phyloP scores from a whole-genome alignment of 2,797 vertebrate species.

The Allobates femoralis region DNA sequence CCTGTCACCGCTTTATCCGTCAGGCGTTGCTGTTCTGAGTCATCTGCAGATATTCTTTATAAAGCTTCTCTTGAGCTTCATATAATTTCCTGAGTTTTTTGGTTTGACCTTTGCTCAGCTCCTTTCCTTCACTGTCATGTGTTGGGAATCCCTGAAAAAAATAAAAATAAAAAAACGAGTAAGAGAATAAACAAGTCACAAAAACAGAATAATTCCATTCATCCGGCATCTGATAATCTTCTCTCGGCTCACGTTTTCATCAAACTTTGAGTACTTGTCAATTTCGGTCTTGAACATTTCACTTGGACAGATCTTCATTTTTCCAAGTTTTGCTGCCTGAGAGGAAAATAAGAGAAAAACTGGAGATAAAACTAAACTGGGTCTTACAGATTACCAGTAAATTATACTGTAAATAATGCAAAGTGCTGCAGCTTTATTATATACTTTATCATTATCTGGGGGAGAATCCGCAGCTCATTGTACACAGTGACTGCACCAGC shows the following conservation, averaged over 20 bases:
- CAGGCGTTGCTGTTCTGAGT: constrained; percentile 75
- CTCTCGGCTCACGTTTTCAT: constrained; percentile 83
- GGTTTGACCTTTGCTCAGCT: constrained; percentile 91
- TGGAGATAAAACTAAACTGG: no score
- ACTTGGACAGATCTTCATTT: constrained; percentile 90
- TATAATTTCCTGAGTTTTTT: constrained; percentile 93
- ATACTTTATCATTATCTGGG: neutral
- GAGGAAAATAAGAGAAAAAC: neutral
- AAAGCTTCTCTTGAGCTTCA: constrained; percentile 89
- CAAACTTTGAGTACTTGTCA: constrained; percentile 92
- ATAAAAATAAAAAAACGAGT: constrained; percentile 22
- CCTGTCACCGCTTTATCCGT: constrained; percentile 62
- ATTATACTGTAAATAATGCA: no score
- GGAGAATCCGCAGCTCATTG: no score
- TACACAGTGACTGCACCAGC: no score
- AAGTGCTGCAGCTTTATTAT: neutral
- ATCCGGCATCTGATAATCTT: neutral
- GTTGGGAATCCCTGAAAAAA: constrained; percentile 86
- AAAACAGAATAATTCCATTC: neutral
- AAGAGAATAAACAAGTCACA: neutral
- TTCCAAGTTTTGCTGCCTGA: constrained; percentile 89
- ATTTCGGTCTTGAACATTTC: constrained; percentile 88
- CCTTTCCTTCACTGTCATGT: constrained; percentile 89
- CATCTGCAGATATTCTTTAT: constrained; percentile 86
- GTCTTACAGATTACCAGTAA: no score